These are phyloP conservation scores for Toxonevra muliebris DNA, from an alignment of 2,888 invertebrate species.

Conservation along the genomic window DNA sequence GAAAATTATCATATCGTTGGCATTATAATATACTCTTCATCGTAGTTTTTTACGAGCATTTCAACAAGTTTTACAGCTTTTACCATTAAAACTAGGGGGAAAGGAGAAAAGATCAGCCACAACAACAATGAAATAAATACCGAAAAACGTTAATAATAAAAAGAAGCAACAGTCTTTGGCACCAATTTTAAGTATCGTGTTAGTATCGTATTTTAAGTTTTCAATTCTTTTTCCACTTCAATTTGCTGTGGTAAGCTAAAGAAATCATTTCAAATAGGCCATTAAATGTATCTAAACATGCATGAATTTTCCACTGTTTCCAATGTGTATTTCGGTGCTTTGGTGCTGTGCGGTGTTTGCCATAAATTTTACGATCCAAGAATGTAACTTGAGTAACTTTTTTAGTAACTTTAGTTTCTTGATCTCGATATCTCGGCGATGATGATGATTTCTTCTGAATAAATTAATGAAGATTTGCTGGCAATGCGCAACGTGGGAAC, in stretches of 20 bases:
- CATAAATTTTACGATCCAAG: slow-evolving; percentile 27
- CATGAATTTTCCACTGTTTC: slow-evolving; percentile 55
- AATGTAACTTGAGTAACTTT: slow-evolving; percentile 32
- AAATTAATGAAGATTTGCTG: slow-evolving; percentile 20
- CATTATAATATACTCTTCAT: slow-evolving; percentile 15
- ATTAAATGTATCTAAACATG: slow-evolving; percentile 57
- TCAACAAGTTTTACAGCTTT: slow-evolving; percentile 33
- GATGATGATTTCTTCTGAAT: slow-evolving; percentile 10
- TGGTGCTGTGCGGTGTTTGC: background rate
- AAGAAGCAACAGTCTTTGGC: slow-evolving; percentile 12
- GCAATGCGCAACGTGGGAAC: slow-evolving; percentile 22
- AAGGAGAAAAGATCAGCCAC: slow-evolving; percentile 1
- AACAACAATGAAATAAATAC: slow-evolving; percentile 26
- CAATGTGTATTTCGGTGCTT: too few relatives aligned
- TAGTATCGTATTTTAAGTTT: background rate
- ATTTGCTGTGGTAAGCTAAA: slow-evolving; percentile 37
- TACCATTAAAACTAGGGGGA: slow-evolving; percentile 18
- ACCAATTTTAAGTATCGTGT: slow-evolving; percentile 25
- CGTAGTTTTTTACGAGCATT: slow-evolving; percentile 27
- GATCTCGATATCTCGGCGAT: background rate
- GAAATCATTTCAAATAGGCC: slow-evolving; percentile 59
- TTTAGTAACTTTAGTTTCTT: background rate
- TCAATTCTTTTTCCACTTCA: slow-evolving; percentile 1
- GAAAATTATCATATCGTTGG: too few relatives aligned
- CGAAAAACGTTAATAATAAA: slow-evolving; percentile 24